Conservation (phyloP, 2,888 invertebrate species). For the Leistus spinibarbis region DNA sequence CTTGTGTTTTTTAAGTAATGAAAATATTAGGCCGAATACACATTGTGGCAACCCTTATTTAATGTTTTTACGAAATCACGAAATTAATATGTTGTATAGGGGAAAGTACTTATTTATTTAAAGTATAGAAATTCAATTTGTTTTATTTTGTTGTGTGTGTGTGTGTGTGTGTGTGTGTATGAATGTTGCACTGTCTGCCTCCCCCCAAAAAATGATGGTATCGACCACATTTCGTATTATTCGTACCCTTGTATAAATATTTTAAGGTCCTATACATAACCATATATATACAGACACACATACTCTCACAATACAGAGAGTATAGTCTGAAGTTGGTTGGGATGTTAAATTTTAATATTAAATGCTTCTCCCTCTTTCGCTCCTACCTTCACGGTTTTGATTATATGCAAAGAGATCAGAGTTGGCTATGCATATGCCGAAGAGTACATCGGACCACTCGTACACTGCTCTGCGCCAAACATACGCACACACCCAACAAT, state of each 20-base stretch:
- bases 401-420: slow-evolving; percentile 39
- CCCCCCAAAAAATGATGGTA: slow-evolving; percentile 27
- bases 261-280: slow-evolving; percentile 32
- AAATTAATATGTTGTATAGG: no score
- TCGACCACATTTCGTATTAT: slow-evolving; percentile 21
- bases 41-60: no score
- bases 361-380: slow-evolving; percentile 17
- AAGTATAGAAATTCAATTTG: no score
- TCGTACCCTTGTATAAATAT: slow-evolving; percentile 36
- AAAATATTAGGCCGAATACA: not conserved
- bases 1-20: not conserved
- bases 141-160: no score
- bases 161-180: not conserved
- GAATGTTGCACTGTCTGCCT: not conserved
- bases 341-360: slow-evolving; percentile 39
- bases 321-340: slow-evolving; percentile 23
- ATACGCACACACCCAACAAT: not conserved
- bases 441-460: slow-evolving; percentile 23
- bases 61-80: no score
- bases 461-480: not conserved
- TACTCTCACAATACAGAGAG: not conserved
- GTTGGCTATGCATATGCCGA: slow-evolving; percentile 36
- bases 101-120: no score
- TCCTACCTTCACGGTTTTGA: slow-evolving; percentile 28
- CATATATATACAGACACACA: slow-evolving; percentile 11